phyloP scores from a whole-genome alignment of 37 sponge, comb jelly and placozoan genomes.

The Cliona cf. orientalis region DNA sequence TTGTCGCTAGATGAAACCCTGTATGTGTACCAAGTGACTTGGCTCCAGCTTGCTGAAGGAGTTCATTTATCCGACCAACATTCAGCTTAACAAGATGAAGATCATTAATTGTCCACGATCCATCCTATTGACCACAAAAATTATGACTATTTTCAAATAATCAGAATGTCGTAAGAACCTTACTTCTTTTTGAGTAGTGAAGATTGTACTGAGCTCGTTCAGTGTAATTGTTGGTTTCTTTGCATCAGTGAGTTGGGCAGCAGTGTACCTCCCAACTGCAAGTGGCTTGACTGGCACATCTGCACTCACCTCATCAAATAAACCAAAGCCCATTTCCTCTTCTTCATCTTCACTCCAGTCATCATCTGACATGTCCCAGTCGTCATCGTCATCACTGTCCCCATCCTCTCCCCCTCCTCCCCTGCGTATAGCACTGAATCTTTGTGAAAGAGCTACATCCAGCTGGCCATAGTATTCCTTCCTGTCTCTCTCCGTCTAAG shows the following conservation, averaged over 20 bases:
- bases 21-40: constrained; percentile 66
- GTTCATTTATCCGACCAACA: background rate
- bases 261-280: background rate
- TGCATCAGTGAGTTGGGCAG: background rate
- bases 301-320: constrained; percentile 24
- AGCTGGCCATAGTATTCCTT: too few relatives aligned
- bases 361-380: too few relatives aligned
- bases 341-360: constrained; percentile 10
- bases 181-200: constrained; percentile 7
- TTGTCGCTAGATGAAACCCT: too few relatives aligned
- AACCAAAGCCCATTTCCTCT: constrained; percentile 23
- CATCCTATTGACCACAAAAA: constrained; percentile 23
- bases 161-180: background rate
- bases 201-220: background rate
- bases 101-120: constrained; percentile 53
- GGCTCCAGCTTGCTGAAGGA: constrained; percentile 51
- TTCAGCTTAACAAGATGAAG: constrained; percentile 23
- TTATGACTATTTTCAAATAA: background rate
- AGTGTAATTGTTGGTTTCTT: background rate
- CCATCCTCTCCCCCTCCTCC: background rate
- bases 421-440: background rate
- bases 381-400: constrained; percentile 1
- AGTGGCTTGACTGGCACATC: background rate
- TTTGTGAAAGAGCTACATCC: background rate
- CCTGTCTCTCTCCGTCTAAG: too few relatives aligned